A percentile compares a stretch with the other conserved stretches of the same genome.
These are phyloP conservation scores for Acrobasis repandana DNA, from an alignment of 2,888 invertebrate genomes.

Conservation along the genomic window DNA sequence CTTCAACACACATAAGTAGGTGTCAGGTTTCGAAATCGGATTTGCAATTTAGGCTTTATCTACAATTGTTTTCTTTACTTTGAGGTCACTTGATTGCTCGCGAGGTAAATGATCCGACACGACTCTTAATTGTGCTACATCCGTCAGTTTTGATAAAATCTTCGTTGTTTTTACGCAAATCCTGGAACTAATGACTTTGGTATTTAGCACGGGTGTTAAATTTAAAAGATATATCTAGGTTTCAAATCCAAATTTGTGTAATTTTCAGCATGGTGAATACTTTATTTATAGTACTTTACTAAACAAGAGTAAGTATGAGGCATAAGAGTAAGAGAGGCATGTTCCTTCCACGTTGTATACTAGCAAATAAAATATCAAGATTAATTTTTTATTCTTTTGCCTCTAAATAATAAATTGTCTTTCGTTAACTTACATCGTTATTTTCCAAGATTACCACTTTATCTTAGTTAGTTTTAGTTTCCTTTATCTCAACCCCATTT, in stretches of 20 bases:
- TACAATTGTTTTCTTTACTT: slow-evolving; percentile 4
- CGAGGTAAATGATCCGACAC: slow-evolving; percentile 5
- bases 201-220: not conserved
- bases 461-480: not conserved
- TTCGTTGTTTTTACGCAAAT: slow-evolving; percentile 17
- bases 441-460: not conserved
- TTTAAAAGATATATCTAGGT: not conserved
- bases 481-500: slow-evolving; percentile 10
- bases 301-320: too few species aligned
- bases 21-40: slow-evolving; percentile 22
- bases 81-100: not conserved
- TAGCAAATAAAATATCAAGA: too few species aligned
- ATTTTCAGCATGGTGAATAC: too few species aligned
- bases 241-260: not conserved
- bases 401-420: too few species aligned
- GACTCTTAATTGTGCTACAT: not conserved
- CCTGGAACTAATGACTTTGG: slow-evolving; percentile 13
- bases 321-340: too few species aligned
- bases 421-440: not conserved
- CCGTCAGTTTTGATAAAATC: slow-evolving; percentile 4
- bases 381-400: too few species aligned
- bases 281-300: too few species aligned
- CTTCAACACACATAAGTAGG: slow-evolving; percentile 18
- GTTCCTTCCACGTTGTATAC: too few species aligned
- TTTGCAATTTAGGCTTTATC: slow-evolving; percentile 19